These are phyloP conservation scores for Aspidiotus rigidus DNA, from an alignment of 2,888 invertebrate species.

Conservation along the genomic window DNA sequence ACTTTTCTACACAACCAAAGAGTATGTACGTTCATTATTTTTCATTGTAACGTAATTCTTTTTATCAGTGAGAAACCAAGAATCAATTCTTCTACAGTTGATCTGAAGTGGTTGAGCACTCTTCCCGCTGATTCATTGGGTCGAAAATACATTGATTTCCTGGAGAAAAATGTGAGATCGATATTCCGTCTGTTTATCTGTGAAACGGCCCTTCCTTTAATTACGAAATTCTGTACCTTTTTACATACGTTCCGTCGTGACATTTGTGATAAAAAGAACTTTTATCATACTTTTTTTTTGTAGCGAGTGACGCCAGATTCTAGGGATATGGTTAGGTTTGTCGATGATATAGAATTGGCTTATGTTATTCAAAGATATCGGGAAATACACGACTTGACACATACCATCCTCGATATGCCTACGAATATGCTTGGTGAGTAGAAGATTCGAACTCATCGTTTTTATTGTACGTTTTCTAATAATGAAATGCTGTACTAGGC, in stretches of 20 bases:
- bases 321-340: slow-evolving; percentile 77
- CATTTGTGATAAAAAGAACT: not conserved
- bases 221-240: not conserved
- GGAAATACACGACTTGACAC: slow-evolving; percentile 92
- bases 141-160: slow-evolving; percentile 72
- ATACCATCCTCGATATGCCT: slow-evolving; percentile 83
- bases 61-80: slow-evolving; percentile 63
- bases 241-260: not conserved
- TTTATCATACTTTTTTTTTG: slow-evolving; percentile 19
- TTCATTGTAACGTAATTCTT: slow-evolving; percentile 13
- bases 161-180: slow-evolving; percentile 59
- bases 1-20: not conserved
- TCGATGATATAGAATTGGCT: slow-evolving; percentile 78
- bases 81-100: slow-evolving; percentile 73
- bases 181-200: no score
- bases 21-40: no score
- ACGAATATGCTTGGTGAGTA: slow-evolving; percentile 74
- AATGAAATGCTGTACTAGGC: slow-evolving; percentile 41
- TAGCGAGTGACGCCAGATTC: slow-evolving; percentile 87
- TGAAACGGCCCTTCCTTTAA: no score
- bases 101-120: slow-evolving; percentile 58
- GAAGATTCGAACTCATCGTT: not conserved
- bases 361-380: slow-evolving; percentile 97
- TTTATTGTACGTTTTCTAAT: not conserved
- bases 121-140: slow-evolving; percentile 78